Evolutionary conservation across 1,140 invertebrate species (phyloP), one percentile per base, ranked within the genome.

Genomic region (Patella vulgata): DNA sequence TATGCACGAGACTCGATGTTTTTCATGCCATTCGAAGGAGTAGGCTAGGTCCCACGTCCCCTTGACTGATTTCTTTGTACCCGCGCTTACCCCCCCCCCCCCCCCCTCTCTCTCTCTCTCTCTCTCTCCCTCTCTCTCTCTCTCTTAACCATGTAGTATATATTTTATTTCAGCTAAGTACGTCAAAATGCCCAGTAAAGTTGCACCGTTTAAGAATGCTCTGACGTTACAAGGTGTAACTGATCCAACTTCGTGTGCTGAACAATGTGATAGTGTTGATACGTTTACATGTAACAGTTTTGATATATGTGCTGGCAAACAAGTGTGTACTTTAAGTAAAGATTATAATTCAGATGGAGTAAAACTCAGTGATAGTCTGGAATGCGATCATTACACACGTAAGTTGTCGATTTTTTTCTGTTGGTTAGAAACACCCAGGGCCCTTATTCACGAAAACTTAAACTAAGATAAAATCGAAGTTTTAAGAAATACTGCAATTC

Each of bases 371-470:
- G 28, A 42, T 17, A 58, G 36, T 19, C 9, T 23, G 14, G 33
- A 53, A 12, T 73, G 71, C 43, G 62, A 62, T 57, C 64, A 66
- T 40, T 73, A 73, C 47, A 52, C 51, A 40, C 59, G 71, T 73
- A 54, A 50, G 70, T 63, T 12, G 21, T 30, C 27, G 25, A 43
- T 48, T 1, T 30, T 31, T 17, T 21, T 52, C 11, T 12, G 50
- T 43, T n/a, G 25, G 14, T 31, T 36, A 17, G 12, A 12, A 51
- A 40, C 27, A 33, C 19, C n/a, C n/a, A n/a, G n/a, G n/a, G n/a
- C n/a, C n/a, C 12, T 12, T n/a, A 27, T 21, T 28, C n/a, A 36
- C 14, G 4, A 39, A 31, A 12, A 21, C 8, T 17, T 9, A 27
- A 51, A n/a, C n/a, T n/a, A 30, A 31, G 23, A 2, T n/a, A 17